Conservation (phyloP, 1,140 invertebrate genomes). For the Rhizoglyphus robini region DNA sequence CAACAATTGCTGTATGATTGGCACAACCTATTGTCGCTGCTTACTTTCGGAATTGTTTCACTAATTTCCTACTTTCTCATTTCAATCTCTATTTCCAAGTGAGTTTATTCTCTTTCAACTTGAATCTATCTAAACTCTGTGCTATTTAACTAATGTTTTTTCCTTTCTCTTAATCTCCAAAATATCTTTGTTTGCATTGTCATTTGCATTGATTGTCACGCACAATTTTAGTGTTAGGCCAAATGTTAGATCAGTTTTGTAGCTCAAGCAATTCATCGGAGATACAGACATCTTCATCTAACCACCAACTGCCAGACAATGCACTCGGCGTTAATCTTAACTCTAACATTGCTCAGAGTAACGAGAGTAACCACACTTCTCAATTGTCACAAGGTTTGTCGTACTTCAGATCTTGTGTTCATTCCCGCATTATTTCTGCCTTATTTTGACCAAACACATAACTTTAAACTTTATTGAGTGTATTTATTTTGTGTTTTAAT, state of each 20-base stretch:
- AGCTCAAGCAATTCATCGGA: slow-evolving; percentile 1
- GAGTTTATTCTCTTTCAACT: neutral
- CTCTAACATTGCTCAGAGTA: neutral
- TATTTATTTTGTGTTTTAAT: neutral
- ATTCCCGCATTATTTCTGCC: neutral
- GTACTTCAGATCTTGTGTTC: neutral
- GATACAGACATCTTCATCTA: neutral
- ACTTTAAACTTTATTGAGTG: neutral
- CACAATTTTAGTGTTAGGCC: neutral
- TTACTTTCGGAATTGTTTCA: no score
- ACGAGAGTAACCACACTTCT: neutral
- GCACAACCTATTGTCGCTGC: no score
- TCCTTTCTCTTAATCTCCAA: no score
- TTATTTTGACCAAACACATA: no score
- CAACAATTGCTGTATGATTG: no score
- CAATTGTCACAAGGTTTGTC: slow-evolving; percentile 7
- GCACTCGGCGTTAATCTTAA: neutral
- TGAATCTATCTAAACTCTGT: no score
- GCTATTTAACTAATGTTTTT: no score
- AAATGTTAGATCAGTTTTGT: slow-evolving; percentile 6
- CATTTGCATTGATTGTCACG: no score
- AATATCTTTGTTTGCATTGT: no score
- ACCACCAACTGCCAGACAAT: neutral
- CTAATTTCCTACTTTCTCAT: neutral
- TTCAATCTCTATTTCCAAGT: neutral